A percentile compares a stretch with the other conserved stretches of the same genome.
phyloP scores from a whole-genome alignment of 2,113 vertebrate genomes.

The rabbit (Oryctolagus cuniculus) region DNA sequence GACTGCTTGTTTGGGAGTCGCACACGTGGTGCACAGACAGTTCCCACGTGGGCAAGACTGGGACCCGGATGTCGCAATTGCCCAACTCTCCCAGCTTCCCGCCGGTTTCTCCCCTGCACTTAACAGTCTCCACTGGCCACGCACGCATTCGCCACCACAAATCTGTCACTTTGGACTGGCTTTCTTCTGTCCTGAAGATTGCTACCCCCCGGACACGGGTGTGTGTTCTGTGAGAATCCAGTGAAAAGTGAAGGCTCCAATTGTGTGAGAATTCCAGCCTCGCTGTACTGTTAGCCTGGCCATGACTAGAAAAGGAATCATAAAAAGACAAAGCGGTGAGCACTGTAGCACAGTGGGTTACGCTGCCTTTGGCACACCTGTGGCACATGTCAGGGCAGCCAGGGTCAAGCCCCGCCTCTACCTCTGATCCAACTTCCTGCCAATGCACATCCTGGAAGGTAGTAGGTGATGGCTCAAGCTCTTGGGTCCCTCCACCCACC shows the following conservation, averaged over 20 bases:
- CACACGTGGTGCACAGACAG: background rate
- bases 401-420: too few species aligned
- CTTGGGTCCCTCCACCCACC: too few species aligned
- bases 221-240: background rate
- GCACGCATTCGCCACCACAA: background rate
- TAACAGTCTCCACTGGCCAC: background rate
- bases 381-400: too few species aligned
- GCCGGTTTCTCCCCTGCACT: background rate
- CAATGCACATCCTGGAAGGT: too few species aligned
- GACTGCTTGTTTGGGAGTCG: background rate
- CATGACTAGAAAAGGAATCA: background rate
- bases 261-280: background rate
- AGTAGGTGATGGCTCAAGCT: too few species aligned
- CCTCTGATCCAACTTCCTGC: too few species aligned
- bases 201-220: background rate
- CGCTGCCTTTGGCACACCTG: too few species aligned
- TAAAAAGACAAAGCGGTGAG: background rate
- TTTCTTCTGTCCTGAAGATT: background rate
- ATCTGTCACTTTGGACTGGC: background rate
- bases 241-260: too few species aligned
- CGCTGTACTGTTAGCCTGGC: background rate
- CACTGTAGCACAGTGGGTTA: too few species aligned
- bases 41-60: background rate
- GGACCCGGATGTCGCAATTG: background rate
- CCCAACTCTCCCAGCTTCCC: background rate